Evolutionary conservation across 2,888 invertebrate genomes (phyloP).

Genomic region (Eupithecia subfuscata): DNA sequence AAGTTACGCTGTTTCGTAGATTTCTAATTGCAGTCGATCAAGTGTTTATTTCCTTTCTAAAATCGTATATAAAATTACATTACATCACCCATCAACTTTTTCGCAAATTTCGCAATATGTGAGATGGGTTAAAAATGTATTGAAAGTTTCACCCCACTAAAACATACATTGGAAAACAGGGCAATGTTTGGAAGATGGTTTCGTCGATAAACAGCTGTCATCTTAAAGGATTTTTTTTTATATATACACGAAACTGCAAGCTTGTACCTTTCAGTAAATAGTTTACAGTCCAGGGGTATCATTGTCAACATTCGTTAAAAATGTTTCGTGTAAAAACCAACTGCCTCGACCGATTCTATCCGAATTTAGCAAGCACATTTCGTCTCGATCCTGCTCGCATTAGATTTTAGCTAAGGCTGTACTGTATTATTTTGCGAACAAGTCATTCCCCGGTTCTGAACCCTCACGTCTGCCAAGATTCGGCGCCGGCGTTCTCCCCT

Average conservation of each 20-base stretch:
- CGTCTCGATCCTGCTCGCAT: background rate
- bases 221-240: background rate
- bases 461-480: conserved; percentile 32
- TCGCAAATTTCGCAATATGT: background rate
- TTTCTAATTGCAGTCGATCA: conserved; percentile 23
- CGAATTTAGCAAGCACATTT: background rate
- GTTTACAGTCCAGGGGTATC: no score
- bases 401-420: background rate
- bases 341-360: background rate
- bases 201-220: background rate
- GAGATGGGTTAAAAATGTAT: background rate
- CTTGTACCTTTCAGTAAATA: no score
- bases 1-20: conserved; percentile 30
- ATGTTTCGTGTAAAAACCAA: background rate
- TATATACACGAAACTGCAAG: no score
- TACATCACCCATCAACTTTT: background rate
- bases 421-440: background rate
- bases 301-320: background rate
- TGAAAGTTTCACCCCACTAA: background rate
- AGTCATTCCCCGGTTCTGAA: conserved; percentile 4
- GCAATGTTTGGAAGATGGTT: background rate
- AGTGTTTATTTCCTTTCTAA: conserved; percentile 12
- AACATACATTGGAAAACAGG: background rate
- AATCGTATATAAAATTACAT: background rate
- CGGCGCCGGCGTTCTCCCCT: conserved; percentile 58